A percentile compares a stretch with the other conserved stretches of the same genome.
Evolutionary conservation across 2,113 vertebrate species (phyloP).

Genomic region (Potamarius usumacintae): DNA sequence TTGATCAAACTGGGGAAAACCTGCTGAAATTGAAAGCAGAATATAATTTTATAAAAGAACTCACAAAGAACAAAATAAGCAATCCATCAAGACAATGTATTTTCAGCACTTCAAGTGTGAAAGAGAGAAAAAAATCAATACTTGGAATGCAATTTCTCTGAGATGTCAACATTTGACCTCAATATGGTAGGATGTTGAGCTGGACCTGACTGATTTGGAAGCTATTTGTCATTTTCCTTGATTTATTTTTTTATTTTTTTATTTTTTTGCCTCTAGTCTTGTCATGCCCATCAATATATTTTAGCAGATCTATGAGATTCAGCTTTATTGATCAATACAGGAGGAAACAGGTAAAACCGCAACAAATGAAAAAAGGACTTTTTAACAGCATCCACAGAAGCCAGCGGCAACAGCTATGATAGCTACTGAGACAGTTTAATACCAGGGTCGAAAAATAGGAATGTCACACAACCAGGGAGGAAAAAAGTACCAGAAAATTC

Average conservation of each 20-base stretch:
- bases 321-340: constrained; percentile 14
- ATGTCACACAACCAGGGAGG: background rate
- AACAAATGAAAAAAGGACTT: constrained; percentile 1
- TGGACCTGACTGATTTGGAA: constrained; percentile 29
- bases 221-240: constrained; percentile 18
- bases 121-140: constrained; percentile 9
- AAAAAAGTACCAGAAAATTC: background rate
- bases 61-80: background rate
- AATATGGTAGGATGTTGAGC: constrained; percentile 13
- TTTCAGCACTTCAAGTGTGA: background rate
- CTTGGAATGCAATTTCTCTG: constrained; percentile 12
- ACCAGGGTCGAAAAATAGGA: background rate
- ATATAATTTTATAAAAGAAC: background rate
- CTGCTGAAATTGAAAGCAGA: background rate
- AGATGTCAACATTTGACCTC: constrained; percentile 34
- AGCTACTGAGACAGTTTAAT: constrained; percentile 12
- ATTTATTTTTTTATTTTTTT: too few relatives aligned
- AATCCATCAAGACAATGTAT: constrained; percentile 19
- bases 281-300: constrained; percentile 17
- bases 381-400: background rate
- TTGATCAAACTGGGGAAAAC: background rate
- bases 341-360: background rate
- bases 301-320: constrained; percentile 8
- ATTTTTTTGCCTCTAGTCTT: constrained; percentile 12
- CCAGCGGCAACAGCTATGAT: constrained; percentile 19